Base-by-base conservation (phyloP, 2,888 invertebrate genomes). In the Hecatera dysodea region DNA sequence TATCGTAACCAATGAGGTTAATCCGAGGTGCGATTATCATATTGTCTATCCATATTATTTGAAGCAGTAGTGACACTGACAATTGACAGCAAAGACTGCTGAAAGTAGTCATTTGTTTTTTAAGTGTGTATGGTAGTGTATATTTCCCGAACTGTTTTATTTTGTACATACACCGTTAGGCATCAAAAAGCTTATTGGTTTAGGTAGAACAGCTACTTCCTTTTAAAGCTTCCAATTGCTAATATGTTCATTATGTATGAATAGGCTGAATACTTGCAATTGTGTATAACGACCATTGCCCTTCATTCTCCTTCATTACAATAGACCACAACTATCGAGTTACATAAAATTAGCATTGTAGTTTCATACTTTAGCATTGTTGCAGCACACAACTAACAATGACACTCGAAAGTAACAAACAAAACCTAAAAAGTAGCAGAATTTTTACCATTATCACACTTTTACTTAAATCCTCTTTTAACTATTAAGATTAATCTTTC, bases 401-500 rank as follows among this genome's bases (percentile, higher is more conserved):
- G 7, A 12, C 52, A 55, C 17, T 22, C 11, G 12, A 69, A 61
- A 67, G 19, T 53, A 62, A 68, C 61, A 59, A 77, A 64, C 22
- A 65, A 65, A 48, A 48, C 6, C n/a, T 24, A 50, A 60, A 69
- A 61, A 63, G 27, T 53, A n/a, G 59, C 62, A 50, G 44, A 3
- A 29, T 60, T 66, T 69, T 70, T 60, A 53, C 36, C 12, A 59
- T 36, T 46, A 66, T 50, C n/a, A 53, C 22, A 70, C 24, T 67
- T 73, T 63, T 24, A 46, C 50, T 64, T 60, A 57, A 72, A 62
- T 61, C 73, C 52, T 73, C 66, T 73, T 68, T 62, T 69, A 73
- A 67, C 62, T 59, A 67, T 75, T 79, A 75, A 70, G 65, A 53
- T 62, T 62, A 77, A 81, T 81, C 69, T 84, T 65, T 57, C 63